Base-by-base conservation (phyloP, 2,888 invertebrate species). In the Lithosia quadra region DNA sequence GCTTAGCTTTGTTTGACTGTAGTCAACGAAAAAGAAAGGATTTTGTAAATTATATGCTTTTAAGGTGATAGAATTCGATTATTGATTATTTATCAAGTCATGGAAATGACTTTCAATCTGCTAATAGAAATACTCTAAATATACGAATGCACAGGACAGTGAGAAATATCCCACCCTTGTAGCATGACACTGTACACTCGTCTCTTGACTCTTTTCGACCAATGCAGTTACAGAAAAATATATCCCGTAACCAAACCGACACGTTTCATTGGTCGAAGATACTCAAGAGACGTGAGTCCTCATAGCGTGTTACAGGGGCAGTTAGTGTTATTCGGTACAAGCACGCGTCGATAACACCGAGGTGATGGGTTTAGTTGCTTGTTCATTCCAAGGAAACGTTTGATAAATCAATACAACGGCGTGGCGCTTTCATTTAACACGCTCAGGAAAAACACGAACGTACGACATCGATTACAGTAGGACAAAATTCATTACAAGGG, bases 311-410 rank as follows among this genome's bases (percentile, higher is more conserved):
- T 28, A 43, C 43, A 43, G 43, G 43, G 49, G 49, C n/a, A 60
- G 33, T 28, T 65, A 62, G 62, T 68, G 22, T 15, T 21, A 55
- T 60, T 34, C 63, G 22, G 63, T 63, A 34, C 18, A 36, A 61
- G 33, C 53, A 61, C 43, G 59, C 55, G 63, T 59, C 33, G 24
- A 36, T 76, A 68, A 75, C 49, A 58, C n/a, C 8, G 58, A 28
- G 85, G 83, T 84, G 86, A 79, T 76, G 86, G 80, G 72, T 63
- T 66, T 65, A 65, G 43, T 65, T 60, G 82, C 78, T 84, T 81
- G 77, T 64, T 77, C 63, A 67, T 56, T 75, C 73, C 43, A 71
- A 75, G 76, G 73, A 78, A 78, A 74, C 66, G 57, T 64, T 55
- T 59, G 58, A 68, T 68, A 34, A 73, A 75, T 75, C 70, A 67